Base-by-base conservation (phyloP, 2,113 vertebrate genomes). In the Tricholaema leucomelas region DNA sequence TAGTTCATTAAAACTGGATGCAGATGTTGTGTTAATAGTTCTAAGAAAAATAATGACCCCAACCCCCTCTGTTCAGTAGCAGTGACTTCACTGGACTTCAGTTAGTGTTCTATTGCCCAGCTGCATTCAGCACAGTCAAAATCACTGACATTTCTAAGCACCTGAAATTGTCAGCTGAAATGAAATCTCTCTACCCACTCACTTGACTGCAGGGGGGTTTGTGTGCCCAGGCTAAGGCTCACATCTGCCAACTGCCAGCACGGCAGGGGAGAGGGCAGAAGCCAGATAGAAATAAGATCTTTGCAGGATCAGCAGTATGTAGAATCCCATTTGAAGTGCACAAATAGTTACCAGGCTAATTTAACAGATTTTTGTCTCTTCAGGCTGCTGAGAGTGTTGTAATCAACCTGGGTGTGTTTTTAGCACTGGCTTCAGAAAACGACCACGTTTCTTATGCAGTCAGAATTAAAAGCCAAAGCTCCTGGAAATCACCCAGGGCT, bases 211-310 rank as follows among this genome's bases (percentile, higher is more conserved):
- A 46, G 71, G 59, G 38, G 38, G 73, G 52, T 44, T 58, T 61
- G 63, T 16, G 67, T 77, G 71, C 65, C 50, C 44, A 30, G 56
- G 64, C 50, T 20, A 38, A 73, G 69, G 63, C 81, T 87, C 21
- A 9, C 87, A 73, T 65, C 84, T 83, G 84, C 84, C 84, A 84
- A 50, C 54, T 76, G 86, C 64, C 16, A 19, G 46, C 75, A 13
- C 85, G 50, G 91, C 93, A 78, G 93, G 77, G 55, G 27, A 38
- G 44, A 79, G 58, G 60, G 67, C 93, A 93, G 90, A 50, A 81
- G 20, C 76, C 15, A 12, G 15, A 46, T 19, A 73, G 31, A 83
- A 90, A 56, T 42, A 79, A 23, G 21, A 40, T 64, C 36, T 42
- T 64, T 64, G 61, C 38, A 64, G 61, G 12, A 28, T 38, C 48